These are phyloP conservation scores for Oscheius myriophilus DNA, from an alignment of 2,888 invertebrate species.

Conservation along the genomic window DNA sequence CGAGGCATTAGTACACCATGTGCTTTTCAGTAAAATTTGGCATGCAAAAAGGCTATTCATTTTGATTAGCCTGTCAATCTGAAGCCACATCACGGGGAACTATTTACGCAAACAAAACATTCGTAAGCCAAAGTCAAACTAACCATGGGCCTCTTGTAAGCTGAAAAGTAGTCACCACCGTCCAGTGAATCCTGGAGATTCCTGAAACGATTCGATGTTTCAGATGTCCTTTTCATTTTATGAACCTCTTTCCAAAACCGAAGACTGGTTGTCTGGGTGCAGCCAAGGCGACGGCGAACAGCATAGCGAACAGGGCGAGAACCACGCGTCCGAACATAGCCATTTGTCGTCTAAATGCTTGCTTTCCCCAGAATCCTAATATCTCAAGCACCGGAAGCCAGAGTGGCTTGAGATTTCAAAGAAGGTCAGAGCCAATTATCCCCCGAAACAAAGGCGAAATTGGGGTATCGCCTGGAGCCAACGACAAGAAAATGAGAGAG, in stretches of 20 bases:
- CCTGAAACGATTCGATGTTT: neutral
- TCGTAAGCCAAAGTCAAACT: neutral
- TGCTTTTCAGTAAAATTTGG: no score
- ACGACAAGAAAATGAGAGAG: slow-evolving; percentile 5
- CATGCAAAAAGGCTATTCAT: no score
- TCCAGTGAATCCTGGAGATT: slow-evolving; percentile 1
- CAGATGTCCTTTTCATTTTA: neutral
- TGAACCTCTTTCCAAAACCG: slow-evolving; percentile 48
- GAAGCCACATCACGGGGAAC: no score
- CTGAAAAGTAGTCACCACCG: slow-evolving; percentile 3
- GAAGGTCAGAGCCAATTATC: no score
- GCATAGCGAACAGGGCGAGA: slow-evolving; percentile 37
- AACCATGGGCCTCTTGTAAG: slow-evolving; percentile 30
- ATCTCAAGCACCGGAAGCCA: no score
- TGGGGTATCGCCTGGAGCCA: neutral
- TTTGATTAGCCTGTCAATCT: no score
- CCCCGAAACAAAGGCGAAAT: no score
- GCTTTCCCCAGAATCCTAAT: no score
- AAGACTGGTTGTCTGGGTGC: slow-evolving; percentile 48
- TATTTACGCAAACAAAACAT: no score
- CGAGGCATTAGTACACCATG: no score
- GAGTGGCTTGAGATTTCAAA: no score
- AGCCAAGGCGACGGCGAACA: slow-evolving; percentile 37
- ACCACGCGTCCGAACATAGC: slow-evolving; percentile 43
- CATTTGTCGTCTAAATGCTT: slow-evolving; percentile 27